These are phyloP conservation scores for Ondatra zibethicus DNA, from an alignment of 2,113 vertebrate species.

Conservation along the genomic window DNA sequence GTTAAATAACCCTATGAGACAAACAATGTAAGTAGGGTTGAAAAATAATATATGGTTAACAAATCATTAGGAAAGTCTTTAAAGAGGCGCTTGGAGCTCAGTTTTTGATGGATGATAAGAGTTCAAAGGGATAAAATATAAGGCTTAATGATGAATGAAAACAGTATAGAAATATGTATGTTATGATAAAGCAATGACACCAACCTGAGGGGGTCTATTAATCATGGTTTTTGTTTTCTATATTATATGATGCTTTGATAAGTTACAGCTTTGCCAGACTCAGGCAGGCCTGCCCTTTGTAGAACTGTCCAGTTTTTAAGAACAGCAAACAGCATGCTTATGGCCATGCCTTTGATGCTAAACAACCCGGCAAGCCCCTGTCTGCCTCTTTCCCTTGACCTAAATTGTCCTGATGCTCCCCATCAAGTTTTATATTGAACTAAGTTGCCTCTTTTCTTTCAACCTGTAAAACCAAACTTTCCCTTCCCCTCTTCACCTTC, in stretches of 20 bases:
- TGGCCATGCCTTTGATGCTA: background rate
- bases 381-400: background rate
- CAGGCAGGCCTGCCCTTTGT: background rate
- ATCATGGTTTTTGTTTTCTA: constrained; percentile 25
- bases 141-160: constrained; percentile 20
- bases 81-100: background rate
- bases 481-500: background rate
- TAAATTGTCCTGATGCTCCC: background rate
- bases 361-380: background rate
- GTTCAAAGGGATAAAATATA: constrained; percentile 35
- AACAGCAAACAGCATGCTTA: background rate
- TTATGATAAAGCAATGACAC: background rate
- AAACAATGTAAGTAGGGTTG: background rate
- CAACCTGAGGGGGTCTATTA: background rate
- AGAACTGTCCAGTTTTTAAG: constrained; percentile 4
- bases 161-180: background rate
- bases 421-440: background rate
- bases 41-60: background rate
- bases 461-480: background rate
- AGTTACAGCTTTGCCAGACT: background rate
- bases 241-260: constrained; percentile 18
- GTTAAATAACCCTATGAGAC: background rate
- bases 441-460: background rate
- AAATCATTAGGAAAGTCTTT: constrained; percentile 23
- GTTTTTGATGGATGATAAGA: constrained; percentile 26